Evolutionary conservation across 2,113 vertebrate genomes (phyloP).

Genomic region (Todiramphus saurophagus): DNA sequence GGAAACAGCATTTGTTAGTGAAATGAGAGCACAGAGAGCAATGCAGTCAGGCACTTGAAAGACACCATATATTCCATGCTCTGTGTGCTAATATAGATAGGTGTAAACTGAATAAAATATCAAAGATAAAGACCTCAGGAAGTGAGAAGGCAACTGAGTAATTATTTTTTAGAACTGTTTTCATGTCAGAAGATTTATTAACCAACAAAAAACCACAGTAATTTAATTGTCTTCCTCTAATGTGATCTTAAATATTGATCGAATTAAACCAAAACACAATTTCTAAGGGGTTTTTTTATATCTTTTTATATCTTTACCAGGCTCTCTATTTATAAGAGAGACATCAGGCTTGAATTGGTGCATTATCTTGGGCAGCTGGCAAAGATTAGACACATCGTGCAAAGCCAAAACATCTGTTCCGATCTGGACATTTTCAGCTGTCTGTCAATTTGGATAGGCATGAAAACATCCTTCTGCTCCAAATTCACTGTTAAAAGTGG

Average conservation of each 20-base stretch:
- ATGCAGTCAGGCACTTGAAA: not conserved
- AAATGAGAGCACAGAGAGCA: not conserved
- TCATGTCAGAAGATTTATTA: not conserved
- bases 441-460: not conserved
- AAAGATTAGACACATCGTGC: not conserved
- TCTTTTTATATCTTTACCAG: not conserved
- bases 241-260: not conserved
- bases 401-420: conserved; percentile 32
- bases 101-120: not conserved
- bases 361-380: not conserved
- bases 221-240: not conserved
- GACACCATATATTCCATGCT: not conserved
- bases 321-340: not conserved
- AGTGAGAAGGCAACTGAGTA: not conserved
- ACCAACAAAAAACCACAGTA: not conserved
- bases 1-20: not conserved
- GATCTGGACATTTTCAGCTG: not conserved
- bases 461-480: not conserved
- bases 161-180: not conserved
- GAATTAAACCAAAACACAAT: not conserved
- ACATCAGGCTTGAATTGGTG: not conserved
- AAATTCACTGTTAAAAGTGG: not conserved
- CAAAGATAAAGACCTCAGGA: not conserved
- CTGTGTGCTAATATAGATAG: not conserved
- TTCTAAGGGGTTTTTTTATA: not conserved